These are phyloP conservation scores for Drosophila bocki DNA, from an alignment of 1,140 invertebrate genomes.

Conservation along the genomic window DNA sequence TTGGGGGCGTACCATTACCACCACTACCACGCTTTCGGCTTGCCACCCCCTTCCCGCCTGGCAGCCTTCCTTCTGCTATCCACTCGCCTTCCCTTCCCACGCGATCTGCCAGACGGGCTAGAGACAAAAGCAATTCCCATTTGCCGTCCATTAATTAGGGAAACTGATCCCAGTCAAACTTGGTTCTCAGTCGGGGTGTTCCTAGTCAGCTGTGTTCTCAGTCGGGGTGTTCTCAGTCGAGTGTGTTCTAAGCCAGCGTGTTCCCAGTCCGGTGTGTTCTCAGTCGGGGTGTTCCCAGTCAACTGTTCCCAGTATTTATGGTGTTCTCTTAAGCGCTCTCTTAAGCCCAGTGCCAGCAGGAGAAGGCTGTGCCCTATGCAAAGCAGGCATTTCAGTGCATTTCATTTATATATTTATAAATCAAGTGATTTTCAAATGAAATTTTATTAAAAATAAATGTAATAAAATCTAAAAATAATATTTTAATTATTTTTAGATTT, in stretches of 20 bases:
- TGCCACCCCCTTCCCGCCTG: not conserved
- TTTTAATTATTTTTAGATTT: too few species aligned
- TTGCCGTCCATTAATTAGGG: slow-evolving; percentile 14
- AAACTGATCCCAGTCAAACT: slow-evolving; percentile 13
- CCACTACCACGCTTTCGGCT: not conserved
- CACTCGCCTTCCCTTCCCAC: not conserved
- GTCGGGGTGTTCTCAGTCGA: not conserved
- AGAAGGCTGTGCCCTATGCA: not conserved
- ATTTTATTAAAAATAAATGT: not conserved
- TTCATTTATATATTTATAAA: not conserved
- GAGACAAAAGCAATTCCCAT: slow-evolving; percentile 37
- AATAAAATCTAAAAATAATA: not conserved
- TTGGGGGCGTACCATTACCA: not conserved
- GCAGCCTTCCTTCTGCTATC: too few species aligned
- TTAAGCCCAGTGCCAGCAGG: not conserved
- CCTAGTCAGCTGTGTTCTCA: not conserved
- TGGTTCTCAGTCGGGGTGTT: slow-evolving; percentile 6
- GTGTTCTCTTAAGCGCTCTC: slow-evolving; percentile 46
- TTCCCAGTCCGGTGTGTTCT: slow-evolving; percentile 6
- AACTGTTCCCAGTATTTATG: slow-evolving; percentile 39
- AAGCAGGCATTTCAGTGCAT: not conserved
- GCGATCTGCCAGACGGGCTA: slow-evolving; percentile 21
- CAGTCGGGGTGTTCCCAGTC: not conserved
- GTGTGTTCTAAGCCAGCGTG: not conserved
- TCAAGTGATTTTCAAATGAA: not conserved